Percentiles rank a stretch among this genome's conserved stretches.
Evolutionary conservation across 2,888 invertebrate genomes (phyloP).

Genomic region (Aspidiotus rigidus): DNA sequence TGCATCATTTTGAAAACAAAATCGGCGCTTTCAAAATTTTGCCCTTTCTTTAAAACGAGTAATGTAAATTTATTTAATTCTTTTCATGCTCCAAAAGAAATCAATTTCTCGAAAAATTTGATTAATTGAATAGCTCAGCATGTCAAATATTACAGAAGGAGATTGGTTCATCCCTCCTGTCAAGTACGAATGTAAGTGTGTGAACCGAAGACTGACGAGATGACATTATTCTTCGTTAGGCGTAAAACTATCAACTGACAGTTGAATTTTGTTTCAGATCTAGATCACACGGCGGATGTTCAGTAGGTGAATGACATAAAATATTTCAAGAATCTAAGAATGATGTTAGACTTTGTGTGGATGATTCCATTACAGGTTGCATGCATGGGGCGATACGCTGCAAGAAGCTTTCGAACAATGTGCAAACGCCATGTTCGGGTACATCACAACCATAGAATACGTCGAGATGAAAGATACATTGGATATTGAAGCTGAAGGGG

Average conservation of each 20-base stretch:
- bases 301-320: slow-evolving; percentile 62
- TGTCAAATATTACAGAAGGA: slow-evolving; percentile 47
- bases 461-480: slow-evolving; percentile 71
- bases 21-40: too few relatives aligned
- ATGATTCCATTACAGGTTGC: slow-evolving; percentile 53
- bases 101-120: too few relatives aligned
- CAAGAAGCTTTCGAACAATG: slow-evolving; percentile 90
- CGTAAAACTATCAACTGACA: neutral
- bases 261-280: slow-evolving; percentile 54
- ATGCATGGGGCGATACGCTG: slow-evolving; percentile 81
- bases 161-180: slow-evolving; percentile 55
- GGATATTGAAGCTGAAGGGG: slow-evolving; percentile 76
- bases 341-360: neutral
- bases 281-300: slow-evolving; percentile 98
- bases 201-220: neutral
- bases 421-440: slow-evolving; percentile 92
- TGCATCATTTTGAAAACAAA: too few relatives aligned
- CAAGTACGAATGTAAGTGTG: slow-evolving; percentile 74
- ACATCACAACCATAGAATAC: slow-evolving; percentile 83
- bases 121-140: slow-evolving; percentile 8
- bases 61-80: too few relatives aligned
- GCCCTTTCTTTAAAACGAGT: too few relatives aligned
- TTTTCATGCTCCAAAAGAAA: too few relatives aligned
- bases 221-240: neutral
- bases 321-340: neutral